Conservation (phyloP, 2,113 vertebrate genomes). For the Pseudois nayaur region DNA sequence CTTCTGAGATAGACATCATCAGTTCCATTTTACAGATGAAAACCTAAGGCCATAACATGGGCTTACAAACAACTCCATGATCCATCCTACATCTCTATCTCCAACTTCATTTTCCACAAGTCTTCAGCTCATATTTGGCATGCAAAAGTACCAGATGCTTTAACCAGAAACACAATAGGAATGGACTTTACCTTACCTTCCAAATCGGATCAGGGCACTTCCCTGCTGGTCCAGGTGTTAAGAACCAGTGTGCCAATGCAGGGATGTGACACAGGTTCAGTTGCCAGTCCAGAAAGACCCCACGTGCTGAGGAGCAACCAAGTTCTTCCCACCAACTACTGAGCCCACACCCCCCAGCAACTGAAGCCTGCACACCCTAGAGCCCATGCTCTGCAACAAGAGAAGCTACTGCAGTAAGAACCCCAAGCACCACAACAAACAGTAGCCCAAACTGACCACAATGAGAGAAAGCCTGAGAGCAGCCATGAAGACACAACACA, state of each 20-base stretch:
- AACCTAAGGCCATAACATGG: not conserved
- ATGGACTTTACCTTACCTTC: not conserved
- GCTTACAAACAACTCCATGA: not conserved
- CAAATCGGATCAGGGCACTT: not conserved
- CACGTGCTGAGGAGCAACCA: not conserved
- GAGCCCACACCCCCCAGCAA: not conserved
- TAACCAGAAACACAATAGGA: not conserved
- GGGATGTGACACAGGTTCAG: not conserved
- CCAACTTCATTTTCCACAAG: not conserved
- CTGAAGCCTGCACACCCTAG: accelerated
- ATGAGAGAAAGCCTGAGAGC: not conserved
- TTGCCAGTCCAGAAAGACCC: not conserved
- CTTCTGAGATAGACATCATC: not conserved
- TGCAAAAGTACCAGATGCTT: not conserved
- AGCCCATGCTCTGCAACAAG: not conserved
- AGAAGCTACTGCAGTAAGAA: not conserved
- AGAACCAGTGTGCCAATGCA: not conserved
- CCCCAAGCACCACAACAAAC: accelerated
- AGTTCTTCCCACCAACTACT: not conserved
- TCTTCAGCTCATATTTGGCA: not conserved
- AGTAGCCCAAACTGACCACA: not conserved
- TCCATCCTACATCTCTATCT: not conserved
- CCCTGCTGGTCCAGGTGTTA: not conserved
- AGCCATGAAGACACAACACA: not conserved
- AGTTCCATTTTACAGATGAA: not conserved